A percentile compares a stretch with the other conserved stretches of the same genome.
phyloP scores from a whole-genome alignment of 2,797 vertebrate genomes.

The Enteromius mattozi region DNA sequence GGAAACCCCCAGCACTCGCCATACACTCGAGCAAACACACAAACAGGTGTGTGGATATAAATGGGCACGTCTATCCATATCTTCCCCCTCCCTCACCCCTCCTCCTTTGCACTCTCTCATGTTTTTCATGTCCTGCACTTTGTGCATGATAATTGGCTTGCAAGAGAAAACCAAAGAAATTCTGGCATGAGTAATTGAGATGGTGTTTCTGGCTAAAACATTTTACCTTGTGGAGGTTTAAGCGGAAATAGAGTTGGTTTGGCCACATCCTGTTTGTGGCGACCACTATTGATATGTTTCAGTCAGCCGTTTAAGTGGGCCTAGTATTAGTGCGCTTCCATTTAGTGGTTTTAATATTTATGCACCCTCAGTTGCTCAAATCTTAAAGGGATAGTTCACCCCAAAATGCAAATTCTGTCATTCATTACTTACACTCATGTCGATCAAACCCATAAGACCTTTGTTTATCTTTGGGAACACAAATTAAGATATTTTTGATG shows the following conservation, averaged over 20 bases:
- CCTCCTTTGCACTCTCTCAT: neutral
- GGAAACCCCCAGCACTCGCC: conserved; percentile 53
- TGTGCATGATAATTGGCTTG: neutral
- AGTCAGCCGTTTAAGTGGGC: neutral
- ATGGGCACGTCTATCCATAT: conserved; percentile 37
- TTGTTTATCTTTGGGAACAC: neutral
- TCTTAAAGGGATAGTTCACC: neutral
- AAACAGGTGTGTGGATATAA: conserved; percentile 61
- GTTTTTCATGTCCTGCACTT: neutral
- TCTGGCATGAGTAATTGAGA: neutral
- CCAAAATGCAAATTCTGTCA: neutral
- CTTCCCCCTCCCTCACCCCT: neutral
- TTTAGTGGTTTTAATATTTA: neutral
- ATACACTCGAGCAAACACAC: conserved; percentile 13
- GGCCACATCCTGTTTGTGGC: conserved; percentile 31
- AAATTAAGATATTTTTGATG: neutral
- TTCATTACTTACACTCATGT: neutral
- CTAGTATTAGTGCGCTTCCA: neutral
- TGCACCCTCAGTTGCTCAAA: neutral
- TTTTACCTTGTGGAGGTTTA: conserved; percentile 1
- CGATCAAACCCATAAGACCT: neutral
- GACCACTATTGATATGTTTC: neutral
- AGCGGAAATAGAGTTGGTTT: conserved; percentile 16
- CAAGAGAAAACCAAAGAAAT: neutral
- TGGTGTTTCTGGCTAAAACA: neutral